Conservation (phyloP, 1,140 invertebrate genomes). For the Zaprionus vittiger region DNA sequence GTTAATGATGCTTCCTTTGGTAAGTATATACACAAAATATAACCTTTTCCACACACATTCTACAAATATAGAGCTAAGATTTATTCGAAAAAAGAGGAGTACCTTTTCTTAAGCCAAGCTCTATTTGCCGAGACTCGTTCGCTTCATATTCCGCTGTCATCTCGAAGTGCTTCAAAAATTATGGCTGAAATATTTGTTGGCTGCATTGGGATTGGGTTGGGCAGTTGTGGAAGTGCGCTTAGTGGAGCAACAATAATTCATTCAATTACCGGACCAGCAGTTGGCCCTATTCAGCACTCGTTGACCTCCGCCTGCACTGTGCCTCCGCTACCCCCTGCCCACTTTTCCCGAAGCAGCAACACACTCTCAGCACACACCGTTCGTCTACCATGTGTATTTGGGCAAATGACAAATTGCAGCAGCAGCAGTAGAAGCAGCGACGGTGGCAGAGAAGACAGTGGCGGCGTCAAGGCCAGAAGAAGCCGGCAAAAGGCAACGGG, state of each 20-base stretch:
- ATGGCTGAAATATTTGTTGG: constrained; percentile 40
- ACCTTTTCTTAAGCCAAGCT: too few species aligned
- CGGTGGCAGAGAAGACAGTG: background rate
- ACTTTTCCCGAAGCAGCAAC: background rate
- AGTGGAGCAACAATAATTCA: constrained; percentile 38
- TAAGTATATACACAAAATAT: too few species aligned
- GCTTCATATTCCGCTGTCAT: background rate
- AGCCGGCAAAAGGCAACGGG: constrained; percentile 53
- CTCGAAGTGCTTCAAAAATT: constrained; percentile 6
- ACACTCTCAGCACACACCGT: constrained; percentile 52
- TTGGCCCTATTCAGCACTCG: constrained; percentile 16
- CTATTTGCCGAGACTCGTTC: background rate
- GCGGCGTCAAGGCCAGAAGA: constrained; percentile 42
- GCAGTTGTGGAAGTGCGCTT: constrained; percentile 60
- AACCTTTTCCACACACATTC: too few species aligned
- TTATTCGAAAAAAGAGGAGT: too few species aligned
- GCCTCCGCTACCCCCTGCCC: too few species aligned
- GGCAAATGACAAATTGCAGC: constrained; percentile 76
- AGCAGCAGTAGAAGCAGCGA: constrained; percentile 26
- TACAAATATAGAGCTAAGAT: too few species aligned
- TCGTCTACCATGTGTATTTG: constrained; percentile 73
- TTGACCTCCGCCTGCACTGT: background rate
- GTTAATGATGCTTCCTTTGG: too few species aligned
- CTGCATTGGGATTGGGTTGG: constrained; percentile 1
- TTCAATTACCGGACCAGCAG: constrained; percentile 43